Conservation (phyloP, 2,113 vertebrate species). For the Lophotis ruficrista region DNA sequence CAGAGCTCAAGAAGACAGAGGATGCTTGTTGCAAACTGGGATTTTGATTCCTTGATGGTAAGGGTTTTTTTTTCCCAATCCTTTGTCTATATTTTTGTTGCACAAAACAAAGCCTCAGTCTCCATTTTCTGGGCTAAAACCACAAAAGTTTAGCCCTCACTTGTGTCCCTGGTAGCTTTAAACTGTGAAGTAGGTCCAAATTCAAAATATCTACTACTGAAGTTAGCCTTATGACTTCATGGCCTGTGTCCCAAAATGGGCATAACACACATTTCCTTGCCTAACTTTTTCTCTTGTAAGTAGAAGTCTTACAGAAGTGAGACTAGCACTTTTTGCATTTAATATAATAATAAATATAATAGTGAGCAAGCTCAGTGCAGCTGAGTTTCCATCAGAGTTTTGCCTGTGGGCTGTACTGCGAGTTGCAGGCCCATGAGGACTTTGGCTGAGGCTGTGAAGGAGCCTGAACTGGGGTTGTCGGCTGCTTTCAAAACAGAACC, state of each 20-base stretch:
- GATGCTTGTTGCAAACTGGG: not conserved
- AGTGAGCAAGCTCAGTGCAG: not conserved
- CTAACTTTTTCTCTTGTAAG: not conserved
- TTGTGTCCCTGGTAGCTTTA: not conserved
- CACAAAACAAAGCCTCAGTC: not conserved
- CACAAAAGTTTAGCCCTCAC: not conserved
- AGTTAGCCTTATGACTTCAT: not conserved
- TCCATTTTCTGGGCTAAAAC: not conserved
- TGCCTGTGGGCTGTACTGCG: not conserved
- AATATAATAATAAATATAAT: not conserved
- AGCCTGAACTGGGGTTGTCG: not conserved
- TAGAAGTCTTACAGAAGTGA: not conserved
- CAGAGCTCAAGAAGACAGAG: not conserved
- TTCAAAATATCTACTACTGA: not conserved
- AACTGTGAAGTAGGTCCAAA: not conserved
- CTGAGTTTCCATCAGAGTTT: not conserved
- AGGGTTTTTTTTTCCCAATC: not conserved
- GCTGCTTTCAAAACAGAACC: not conserved
- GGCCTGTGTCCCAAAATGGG: not conserved
- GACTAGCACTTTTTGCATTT: not conserved
- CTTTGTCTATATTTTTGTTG: not conserved
- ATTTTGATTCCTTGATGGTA: not conserved
- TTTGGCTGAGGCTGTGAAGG: not conserved
- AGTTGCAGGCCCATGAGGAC: not conserved
- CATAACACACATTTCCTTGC: not conserved